phyloP scores from a whole-genome alignment of 2,888 invertebrate genomes.

The Microchrysa polita region DNA sequence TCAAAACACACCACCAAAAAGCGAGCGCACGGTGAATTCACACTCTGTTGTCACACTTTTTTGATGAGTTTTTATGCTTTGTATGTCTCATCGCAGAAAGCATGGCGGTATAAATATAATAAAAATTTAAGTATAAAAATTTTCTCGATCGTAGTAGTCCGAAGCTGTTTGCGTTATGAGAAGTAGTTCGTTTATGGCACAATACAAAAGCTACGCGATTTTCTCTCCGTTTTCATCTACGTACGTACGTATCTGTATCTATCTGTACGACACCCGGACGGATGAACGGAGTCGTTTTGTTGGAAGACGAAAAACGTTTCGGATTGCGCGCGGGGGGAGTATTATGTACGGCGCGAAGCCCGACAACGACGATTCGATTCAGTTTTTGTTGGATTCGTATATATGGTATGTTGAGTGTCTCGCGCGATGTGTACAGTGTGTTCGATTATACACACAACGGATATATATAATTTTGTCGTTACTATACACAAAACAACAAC shows the following conservation, averaged over 20 bases:
- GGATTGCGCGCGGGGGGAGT: no score
- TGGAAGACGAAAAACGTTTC: no score
- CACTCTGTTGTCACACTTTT: conserved; percentile 42
- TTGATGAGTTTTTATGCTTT: conserved; percentile 46
- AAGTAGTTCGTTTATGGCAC: conserved; percentile 65
- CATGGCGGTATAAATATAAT: conserved; percentile 63
- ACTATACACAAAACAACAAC: conserved; percentile 33
- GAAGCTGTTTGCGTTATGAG: conserved; percentile 65
- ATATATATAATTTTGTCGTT: conserved; percentile 26
- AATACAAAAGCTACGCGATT: conserved; percentile 64
- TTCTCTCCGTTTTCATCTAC: conserved; percentile 49
- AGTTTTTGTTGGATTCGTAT: conserved; percentile 45
- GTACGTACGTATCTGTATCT: conserved; percentile 29
- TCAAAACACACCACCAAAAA: conserved; percentile 31
- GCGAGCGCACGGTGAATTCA: conserved; percentile 5
- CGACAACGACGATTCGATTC: no score
- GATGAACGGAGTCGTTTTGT: no score
- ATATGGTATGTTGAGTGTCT: no score
- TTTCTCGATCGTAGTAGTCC: conserved; percentile 59
- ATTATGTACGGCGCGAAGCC: conserved; percentile 46
- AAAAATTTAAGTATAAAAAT: conserved; percentile 65
- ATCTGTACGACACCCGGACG: conserved; percentile 23
- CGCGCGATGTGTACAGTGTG: conserved; percentile 1
- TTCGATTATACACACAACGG: conserved; percentile 29
- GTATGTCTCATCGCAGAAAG: conserved; percentile 45